Conservation (phyloP, 1,140 invertebrate genomes). For the Adelges cooleyi region DNA sequence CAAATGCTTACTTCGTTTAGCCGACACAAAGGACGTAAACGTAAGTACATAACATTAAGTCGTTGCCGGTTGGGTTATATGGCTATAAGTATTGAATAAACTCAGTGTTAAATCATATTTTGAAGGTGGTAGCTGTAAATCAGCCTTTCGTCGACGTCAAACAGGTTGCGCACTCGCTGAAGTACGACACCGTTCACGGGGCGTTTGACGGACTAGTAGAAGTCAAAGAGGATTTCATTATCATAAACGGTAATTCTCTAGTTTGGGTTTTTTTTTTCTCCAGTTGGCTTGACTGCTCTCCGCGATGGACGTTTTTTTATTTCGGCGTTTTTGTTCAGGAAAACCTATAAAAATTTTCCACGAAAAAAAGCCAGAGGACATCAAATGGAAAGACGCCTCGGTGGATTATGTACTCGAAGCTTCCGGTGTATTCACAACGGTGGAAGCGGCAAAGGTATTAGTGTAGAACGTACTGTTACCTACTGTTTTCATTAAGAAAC, state of each 20-base stretch:
- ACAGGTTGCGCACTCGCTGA: neutral
- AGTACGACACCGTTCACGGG: neutral
- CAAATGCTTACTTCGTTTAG: neutral
- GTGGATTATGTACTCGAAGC: neutral
- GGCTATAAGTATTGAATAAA: too few relatives aligned
- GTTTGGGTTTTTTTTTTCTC: too few relatives aligned
- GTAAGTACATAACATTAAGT: too few relatives aligned
- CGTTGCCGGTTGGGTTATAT: too few relatives aligned
- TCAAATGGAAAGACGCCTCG: neutral
- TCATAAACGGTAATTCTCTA: neutral
- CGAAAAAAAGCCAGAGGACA: neutral
- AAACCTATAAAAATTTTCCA: neutral
- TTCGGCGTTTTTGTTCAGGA: neutral
- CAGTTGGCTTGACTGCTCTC: too few relatives aligned
- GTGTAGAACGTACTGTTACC: too few relatives aligned
- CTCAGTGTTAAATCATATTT: too few relatives aligned
- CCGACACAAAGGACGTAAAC: neutral
- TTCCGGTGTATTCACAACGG: neutral
- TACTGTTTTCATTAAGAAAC: neutral
- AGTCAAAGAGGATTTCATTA: neutral
- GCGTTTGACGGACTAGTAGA: neutral
- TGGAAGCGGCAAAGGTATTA: neutral
- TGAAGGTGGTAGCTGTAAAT: neutral
- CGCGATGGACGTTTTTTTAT: neutral
- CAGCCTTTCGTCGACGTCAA: neutral